A percentile compares a stretch with the other conserved stretches of the same genome.
These are phyloP conservation scores for Drosophila monieri DNA, from an alignment of 2,888 invertebrate genomes.

Conservation along the genomic window DNA sequence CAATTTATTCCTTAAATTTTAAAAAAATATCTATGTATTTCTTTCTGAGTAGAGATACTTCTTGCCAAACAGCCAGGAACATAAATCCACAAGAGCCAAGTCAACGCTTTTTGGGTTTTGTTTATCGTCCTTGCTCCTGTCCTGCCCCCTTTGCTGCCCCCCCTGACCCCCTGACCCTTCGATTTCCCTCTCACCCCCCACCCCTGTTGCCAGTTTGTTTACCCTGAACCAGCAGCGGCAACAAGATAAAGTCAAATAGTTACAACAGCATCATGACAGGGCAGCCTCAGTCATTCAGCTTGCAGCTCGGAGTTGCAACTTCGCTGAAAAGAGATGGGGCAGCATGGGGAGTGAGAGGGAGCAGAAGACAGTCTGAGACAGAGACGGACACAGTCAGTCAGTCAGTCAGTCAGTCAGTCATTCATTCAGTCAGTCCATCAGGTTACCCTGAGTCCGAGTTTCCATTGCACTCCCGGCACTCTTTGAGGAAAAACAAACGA, in stretches of 20 bases:
- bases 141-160: conserved; percentile 1
- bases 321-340: conserved; percentile 3
- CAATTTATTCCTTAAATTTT: too few relatives aligned
- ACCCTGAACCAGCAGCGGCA: conserved; percentile 50
- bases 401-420: conserved; percentile 28
- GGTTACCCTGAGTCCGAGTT: conserved; percentile 34
- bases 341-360: background rate
- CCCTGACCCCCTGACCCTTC: conserved; percentile 11
- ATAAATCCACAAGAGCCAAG: conserved; percentile 35
- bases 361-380: background rate
- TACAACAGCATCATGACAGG: conserved; percentile 69
- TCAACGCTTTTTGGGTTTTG: conserved; percentile 43
- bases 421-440: conserved; percentile 28
- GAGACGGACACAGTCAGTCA: background rate
- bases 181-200: conserved; percentile 8
- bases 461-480: conserved; percentile 27
- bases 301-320: conserved; percentile 5
- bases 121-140: conserved; percentile 33
- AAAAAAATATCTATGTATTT: background rate
- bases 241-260: conserved; percentile 74
- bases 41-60: background rate
- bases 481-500: conserved; percentile 28
- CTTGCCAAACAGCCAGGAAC: conserved; percentile 12
- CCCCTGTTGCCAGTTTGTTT: conserved; percentile 40
- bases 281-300: conserved; percentile 41